phyloP scores from a whole-genome alignment of 2,888 invertebrate species.

The Junonia oenone region DNA sequence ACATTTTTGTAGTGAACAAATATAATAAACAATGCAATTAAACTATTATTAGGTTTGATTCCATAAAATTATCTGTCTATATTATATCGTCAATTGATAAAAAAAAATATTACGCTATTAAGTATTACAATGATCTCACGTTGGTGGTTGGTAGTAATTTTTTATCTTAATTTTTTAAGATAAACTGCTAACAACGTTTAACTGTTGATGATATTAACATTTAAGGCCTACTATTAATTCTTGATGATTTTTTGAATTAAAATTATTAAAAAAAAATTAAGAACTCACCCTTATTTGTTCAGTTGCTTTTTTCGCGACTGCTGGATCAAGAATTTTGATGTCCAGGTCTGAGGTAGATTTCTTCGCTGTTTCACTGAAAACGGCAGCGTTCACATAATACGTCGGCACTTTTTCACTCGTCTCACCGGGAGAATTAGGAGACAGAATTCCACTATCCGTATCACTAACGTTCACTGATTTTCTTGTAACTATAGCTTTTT shows the following conservation, averaged over 20 bases:
- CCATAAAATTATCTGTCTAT: no score
- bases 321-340: constrained; percentile 65
- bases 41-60: no score
- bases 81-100: no score
- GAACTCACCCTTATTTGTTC: constrained; percentile 69
- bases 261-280: no score
- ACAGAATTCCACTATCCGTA: constrained; percentile 82
- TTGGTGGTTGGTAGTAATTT: no score
- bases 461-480: constrained; percentile 77
- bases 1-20: no score
- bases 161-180: no score
- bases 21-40: no score
- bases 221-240: background rate
- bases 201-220: no score
- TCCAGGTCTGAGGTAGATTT: constrained; percentile 55
- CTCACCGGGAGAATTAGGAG: constrained; percentile 81
- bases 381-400: constrained; percentile 64
- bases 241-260: background rate
- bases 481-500: constrained; percentile 48
- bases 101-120: no score
- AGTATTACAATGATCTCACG: no score
- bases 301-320: constrained; percentile 64
- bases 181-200: no score
- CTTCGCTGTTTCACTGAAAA: constrained; percentile 58
- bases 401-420: constrained; percentile 54